Base-by-base conservation (phyloP, 2,888 invertebrate species). In the Trichacis sp. region DNA sequence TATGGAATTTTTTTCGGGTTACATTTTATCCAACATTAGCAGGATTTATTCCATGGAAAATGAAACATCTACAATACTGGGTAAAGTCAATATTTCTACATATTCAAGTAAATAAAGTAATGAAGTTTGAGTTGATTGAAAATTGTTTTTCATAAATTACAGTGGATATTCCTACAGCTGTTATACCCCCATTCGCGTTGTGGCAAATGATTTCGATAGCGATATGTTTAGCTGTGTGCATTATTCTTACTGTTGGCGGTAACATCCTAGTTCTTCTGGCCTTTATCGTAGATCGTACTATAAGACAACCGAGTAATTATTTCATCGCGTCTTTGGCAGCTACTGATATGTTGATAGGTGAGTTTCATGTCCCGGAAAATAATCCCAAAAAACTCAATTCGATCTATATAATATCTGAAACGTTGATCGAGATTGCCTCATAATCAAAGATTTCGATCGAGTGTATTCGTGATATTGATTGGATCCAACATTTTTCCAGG, bases 281-380 rank as follows among this genome's bases (percentile, higher is more conserved):
- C 45, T 98, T 98, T 85, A 92, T 97, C 66, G 94, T 98, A 42
- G 98, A 97, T 85, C 88, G 97, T 62, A 93, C 93, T 71, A 95
- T 95, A 77, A 87, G 99, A 56, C 98, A 98, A 82, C 98, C 99
- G 20, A 97, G 97, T 85, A 99, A 99, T 87, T 99, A 98, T 87
- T 99, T 98, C 88, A 98, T 99, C 71, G 98, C 98, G 6, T 98
- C 98, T 0, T 88, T 99, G 68, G 99, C 99, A 46, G 95, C 97
- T 57, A 97, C 97, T 6, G 98, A 98, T 85, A 91, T 98, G 88
- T 88, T 98, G 65, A 99, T 99, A 85, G 99, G 94, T 92, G 85
- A 87, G 85, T 77, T 9, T 15, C n/a, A n/a, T n/a, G n/a, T n/a
- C n/a, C n/a, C n/a, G n/a, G n/a, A n/a, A n/a, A n/a, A n/a, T n/a